Evolutionary conservation across 2,888 invertebrate genomes (phyloP).

Genomic region (Schizaphis graminum): DNA sequence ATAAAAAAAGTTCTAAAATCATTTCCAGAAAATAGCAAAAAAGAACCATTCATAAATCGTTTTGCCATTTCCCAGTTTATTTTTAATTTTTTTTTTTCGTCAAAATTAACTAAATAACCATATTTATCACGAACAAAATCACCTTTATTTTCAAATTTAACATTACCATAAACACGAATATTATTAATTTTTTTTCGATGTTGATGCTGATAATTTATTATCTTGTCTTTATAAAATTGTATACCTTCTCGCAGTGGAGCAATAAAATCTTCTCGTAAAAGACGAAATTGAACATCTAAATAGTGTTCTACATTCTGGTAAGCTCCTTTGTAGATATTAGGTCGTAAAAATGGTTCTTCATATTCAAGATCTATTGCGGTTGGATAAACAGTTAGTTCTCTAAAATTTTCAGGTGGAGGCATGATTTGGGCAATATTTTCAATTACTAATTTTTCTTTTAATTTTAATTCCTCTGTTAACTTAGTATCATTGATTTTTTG

Average conservation of each 20-base stretch:
- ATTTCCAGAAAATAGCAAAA: conserved; percentile 81
- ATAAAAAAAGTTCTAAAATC: conserved; percentile 79
- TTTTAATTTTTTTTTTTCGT: conserved; percentile 66
- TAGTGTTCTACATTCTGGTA: conserved; percentile 80
- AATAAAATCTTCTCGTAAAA: conserved; percentile 85
- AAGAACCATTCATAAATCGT: conserved; percentile 79
- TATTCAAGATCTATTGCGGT: conserved; percentile 72
- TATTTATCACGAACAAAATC: conserved; percentile 67
- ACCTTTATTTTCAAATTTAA: conserved; percentile 48
- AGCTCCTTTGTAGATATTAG: conserved; percentile 76
- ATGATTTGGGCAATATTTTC: conserved; percentile 70
- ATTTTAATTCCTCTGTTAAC: conserved; percentile 61
- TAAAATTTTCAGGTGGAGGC: conserved; percentile 73
- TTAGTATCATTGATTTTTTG: conserved; percentile 62
- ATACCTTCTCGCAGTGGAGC: conserved; percentile 79
- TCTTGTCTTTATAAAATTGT: conserved; percentile 37
- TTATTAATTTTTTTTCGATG: conserved; percentile 70
- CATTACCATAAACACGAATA: conserved; percentile 78
- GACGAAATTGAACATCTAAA: conserved; percentile 82
- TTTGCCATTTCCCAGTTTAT: conserved; percentile 74
- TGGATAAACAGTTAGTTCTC: conserved; percentile 75
- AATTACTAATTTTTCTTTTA: conserved; percentile 69
- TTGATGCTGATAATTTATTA: background rate
- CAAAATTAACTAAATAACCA: conserved; percentile 67
- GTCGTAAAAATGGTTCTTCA: conserved; percentile 72